A percentile compares a stretch with the other conserved stretches of the same genome.
These are phyloP conservation scores for Chrysomallon squamiferum DNA, from an alignment of 1,140 invertebrate species.

Conservation along the genomic window DNA sequence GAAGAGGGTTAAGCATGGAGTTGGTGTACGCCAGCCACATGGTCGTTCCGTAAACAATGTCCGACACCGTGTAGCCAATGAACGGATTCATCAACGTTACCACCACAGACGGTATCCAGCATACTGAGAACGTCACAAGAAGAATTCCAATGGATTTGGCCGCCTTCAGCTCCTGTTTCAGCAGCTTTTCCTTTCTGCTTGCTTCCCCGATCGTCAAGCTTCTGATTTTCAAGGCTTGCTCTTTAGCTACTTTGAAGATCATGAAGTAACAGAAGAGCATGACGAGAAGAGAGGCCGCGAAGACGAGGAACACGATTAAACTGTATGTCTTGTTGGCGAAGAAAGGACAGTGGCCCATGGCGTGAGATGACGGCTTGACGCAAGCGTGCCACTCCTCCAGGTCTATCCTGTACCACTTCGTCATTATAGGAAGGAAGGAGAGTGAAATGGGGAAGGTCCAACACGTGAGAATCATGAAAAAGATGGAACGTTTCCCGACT, in stretches of 20 bases:
- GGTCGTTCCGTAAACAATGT: neutral
- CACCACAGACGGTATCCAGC: neutral
- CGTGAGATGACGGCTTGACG: neutral
- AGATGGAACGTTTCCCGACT: neutral
- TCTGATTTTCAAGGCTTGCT: neutral
- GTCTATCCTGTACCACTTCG: neutral
- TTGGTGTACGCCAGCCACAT: conserved; percentile 1
- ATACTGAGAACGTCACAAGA: neutral
- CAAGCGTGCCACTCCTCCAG: conserved; percentile 5
- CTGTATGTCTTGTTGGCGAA: conserved; percentile 2
- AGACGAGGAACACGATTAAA: neutral
- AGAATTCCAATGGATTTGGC: conserved; percentile 1
- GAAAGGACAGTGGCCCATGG: conserved; percentile 4
- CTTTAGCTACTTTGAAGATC: neutral
- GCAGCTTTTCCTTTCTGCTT: neutral
- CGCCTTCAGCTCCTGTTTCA: conserved; percentile 4
- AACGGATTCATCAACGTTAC: neutral
- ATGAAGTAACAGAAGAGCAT: neutral
- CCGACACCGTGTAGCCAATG: neutral
- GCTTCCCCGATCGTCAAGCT: neutral
- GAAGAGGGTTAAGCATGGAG: neutral
- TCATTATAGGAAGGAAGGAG: conserved; percentile 1
- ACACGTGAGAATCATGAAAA: neutral
- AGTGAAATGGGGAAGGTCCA: neutral
- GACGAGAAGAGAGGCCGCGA: neutral